Base-by-base conservation (phyloP, 2,797 vertebrate species). In the Oceanodroma leucorhoa region DNA sequence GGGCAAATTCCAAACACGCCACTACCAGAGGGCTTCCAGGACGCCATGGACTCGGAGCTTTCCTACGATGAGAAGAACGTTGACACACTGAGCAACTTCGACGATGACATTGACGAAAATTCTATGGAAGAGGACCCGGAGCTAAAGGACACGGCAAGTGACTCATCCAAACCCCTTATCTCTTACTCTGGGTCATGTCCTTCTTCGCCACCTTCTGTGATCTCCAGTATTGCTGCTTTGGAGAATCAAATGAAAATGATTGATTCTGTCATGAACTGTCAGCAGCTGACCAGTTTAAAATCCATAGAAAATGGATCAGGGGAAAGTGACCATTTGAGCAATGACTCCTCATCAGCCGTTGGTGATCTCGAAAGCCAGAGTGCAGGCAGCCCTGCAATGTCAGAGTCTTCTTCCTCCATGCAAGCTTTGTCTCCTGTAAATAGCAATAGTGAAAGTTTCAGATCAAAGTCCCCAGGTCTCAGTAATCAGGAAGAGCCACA, bases 231-330 rank as follows among this genome's bases (percentile, higher is more conserved):
- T 46, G 99, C 99, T 64, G 99, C 99, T 57, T 98, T 99, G 96
- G 99, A 99, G 98, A 99, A 99, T 97, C 99, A 99, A 97, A 99
- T 99, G 99, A 99, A 99, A 96, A 99, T 99, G 99, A 99, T 99
- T 38, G 99, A 99, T 98, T 99, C 99, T 45, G 99, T 99, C 94
- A 98, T 98, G 97, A 98, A 98, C 97, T 98, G 99, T 95, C 98
- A 97, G 66, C 99, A 98, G 80, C 98, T 98, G 87, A 98, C 99
- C 88, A 95, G 98, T 95, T 96, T 98, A 83, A 99, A 99, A 98
- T 97, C 98, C 11, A 91, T 87, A 36, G 99, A 99, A 96, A 99
- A 99, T 12, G 99, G 98, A 86, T 98, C 97, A 57, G 98, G 98
- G 58, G 99, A 99, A 94, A 98, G 98, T 27, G 99, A 99, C 96